phyloP scores from a whole-genome alignment of 1,140 invertebrate species.

The Acromyrmex heyeri region DNA sequence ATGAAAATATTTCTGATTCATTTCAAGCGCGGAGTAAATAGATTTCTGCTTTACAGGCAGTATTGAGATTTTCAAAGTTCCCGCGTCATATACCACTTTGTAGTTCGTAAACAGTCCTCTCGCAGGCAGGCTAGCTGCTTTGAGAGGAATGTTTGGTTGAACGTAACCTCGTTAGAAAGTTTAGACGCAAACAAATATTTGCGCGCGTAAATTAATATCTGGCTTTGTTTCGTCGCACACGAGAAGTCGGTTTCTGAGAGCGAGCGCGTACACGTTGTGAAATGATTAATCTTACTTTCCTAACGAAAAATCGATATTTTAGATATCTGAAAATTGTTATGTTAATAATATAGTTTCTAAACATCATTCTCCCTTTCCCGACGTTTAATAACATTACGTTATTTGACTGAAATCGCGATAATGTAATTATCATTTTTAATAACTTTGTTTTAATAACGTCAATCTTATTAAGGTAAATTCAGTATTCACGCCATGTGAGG shows the following conservation, averaged over 20 bases:
- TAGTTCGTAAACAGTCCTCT: slow-evolving; percentile 31
- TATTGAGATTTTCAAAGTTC: slow-evolving; percentile 28
- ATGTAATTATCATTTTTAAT: not conserved
- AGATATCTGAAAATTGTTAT: not conserved
- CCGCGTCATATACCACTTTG: slow-evolving; percentile 38
- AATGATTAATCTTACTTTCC: slow-evolving; percentile 51
- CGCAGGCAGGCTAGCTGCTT: slow-evolving; percentile 20
- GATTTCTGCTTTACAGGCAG: slow-evolving; percentile 28
- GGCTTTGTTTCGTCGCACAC: slow-evolving; percentile 43
- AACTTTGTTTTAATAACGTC: not conserved
- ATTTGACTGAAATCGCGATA: not conserved
- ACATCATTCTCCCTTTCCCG: not conserved
- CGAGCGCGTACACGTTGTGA: not conserved
- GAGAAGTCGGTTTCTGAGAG: not conserved
- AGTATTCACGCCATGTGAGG: no score
- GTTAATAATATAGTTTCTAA: not conserved
- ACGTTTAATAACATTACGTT: not conserved
- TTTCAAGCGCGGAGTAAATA: not conserved
- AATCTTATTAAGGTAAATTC: not conserved
- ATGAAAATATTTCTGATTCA: not conserved
- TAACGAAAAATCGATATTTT: not conserved
- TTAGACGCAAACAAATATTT: slow-evolving; percentile 52
- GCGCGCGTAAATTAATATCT: slow-evolving; percentile 55
- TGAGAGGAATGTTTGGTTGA: slow-evolving; percentile 49
- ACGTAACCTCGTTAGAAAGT: slow-evolving; percentile 60